A percentile compares a stretch with the other conserved stretches of the same genome.
These are phyloP conservation scores for Lagocephalus sceleratus DNA, from an alignment of 2,797 vertebrate species.

Conservation along the genomic window DNA sequence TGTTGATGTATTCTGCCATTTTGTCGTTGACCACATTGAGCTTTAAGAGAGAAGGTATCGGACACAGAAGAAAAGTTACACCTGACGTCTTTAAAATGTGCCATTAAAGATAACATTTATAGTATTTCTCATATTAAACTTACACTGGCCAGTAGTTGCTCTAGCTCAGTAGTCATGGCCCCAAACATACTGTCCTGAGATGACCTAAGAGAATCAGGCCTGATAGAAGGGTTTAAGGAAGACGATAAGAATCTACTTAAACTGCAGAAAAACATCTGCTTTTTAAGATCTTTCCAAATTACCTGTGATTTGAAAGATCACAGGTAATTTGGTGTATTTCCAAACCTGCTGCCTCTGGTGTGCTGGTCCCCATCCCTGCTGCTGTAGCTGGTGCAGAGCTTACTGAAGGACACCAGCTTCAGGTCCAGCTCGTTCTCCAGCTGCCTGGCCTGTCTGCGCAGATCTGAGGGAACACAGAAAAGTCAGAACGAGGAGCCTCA, in stretches of 20 bases:
- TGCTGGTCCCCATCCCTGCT: conserved; percentile 73
- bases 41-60: conserved; percentile 54
- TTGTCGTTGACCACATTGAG: conserved; percentile 89
- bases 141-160: conserved; percentile 90
- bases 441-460: conserved; percentile 95
- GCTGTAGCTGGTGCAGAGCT: conserved; percentile 95
- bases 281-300: too few relatives aligned
- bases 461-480: conserved; percentile 63
- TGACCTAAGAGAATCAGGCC: conserved; percentile 87
- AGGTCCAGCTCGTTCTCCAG: conserved; percentile 96
- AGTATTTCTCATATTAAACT: conserved; percentile 23
- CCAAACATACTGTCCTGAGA: conserved; percentile 92
- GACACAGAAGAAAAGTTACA: too few relatives aligned
- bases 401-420: conserved; percentile 98
- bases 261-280: neutral
- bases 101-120: too few relatives aligned
- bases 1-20: conserved; percentile 90
- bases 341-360: conserved; percentile 82
- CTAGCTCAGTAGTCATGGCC: conserved; percentile 92
- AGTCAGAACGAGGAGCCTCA: neutral
- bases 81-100: too few relatives aligned
- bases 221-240: conserved; percentile 37
- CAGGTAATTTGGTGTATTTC: neutral
- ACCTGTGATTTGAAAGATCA: neutral
- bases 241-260: neutral